Evolutionary conservation across 2,113 vertebrate species (phyloP).

Genomic region (Falco punctatus): DNA sequence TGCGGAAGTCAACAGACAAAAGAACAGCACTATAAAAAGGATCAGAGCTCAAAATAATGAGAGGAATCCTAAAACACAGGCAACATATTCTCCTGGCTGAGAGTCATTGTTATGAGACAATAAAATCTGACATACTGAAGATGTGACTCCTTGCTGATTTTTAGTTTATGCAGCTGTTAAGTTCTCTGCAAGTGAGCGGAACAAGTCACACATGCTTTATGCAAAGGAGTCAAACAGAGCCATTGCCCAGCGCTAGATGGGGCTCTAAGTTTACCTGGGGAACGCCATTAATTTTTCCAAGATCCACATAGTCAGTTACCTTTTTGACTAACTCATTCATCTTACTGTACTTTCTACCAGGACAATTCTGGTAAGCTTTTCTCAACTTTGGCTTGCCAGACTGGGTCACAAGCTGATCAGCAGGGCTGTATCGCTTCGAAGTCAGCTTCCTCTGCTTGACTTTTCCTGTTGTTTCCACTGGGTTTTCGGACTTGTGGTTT

Average conservation of each 20-base stretch:
- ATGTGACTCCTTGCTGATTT: neutral
- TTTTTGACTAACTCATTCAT: slow-evolving; percentile 77
- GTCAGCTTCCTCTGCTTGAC: neutral
- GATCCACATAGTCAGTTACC: slow-evolving; percentile 68
- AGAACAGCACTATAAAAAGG: neutral
- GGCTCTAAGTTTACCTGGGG: neutral
- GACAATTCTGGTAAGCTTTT: slow-evolving; percentile 67
- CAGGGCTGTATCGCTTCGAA: neutral
- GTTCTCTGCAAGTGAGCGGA: neutral
- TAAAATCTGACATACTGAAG: neutral
- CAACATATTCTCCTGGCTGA: neutral
- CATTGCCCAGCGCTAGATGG: neutral
- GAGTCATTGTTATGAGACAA: neutral
- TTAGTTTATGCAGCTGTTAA: neutral
- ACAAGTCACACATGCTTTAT: neutral
- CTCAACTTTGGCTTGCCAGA: slow-evolving; percentile 8
- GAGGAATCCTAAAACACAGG: neutral
- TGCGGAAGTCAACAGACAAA: neutral
- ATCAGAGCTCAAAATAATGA: neutral
- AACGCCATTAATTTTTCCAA: neutral
- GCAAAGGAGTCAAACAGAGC: neutral
- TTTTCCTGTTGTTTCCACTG: neutral
- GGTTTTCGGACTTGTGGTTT: neutral
- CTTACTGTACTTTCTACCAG: slow-evolving; percentile 64
- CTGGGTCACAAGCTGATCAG: neutral